Conservation (phyloP, 2,797 vertebrate genomes). For the Gadopsis bispinosus region DNA sequence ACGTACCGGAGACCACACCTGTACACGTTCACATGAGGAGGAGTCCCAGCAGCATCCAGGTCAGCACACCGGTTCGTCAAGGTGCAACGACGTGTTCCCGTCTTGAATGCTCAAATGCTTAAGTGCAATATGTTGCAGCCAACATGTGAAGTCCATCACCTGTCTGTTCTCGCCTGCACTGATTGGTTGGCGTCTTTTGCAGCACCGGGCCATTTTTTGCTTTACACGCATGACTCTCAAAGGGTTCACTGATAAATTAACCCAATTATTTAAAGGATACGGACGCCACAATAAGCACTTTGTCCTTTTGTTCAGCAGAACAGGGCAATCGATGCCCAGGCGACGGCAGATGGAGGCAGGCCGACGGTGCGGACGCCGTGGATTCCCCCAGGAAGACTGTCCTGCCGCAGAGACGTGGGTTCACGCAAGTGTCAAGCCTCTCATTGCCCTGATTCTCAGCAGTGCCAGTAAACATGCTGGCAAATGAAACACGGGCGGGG, state of each 20-base stretch:
- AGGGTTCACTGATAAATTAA: not conserved
- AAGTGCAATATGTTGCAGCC: not conserved
- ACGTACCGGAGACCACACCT: slow-evolving; percentile 92
- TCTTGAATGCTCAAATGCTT: no score
- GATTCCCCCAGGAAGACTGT: slow-evolving; percentile 91
- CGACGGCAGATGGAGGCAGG: slow-evolving; percentile 79
- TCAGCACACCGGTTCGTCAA: slow-evolving; percentile 44
- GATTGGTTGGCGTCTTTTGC: not conserved
- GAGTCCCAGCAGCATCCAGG: slow-evolving; percentile 86
- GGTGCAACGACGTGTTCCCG: rapidly evolving
- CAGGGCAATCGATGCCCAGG: slow-evolving; percentile 53
- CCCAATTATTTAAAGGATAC: not conserved
- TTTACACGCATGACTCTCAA: not conserved
- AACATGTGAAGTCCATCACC: not conserved
- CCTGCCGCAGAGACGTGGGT: slow-evolving; percentile 75
- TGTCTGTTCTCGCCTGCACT: not conserved
- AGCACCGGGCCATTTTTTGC: not conserved
- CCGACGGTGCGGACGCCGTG: slow-evolving; percentile 89
- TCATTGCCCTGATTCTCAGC: not conserved
- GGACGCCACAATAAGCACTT: not conserved
- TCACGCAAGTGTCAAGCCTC: slow-evolving; percentile 86
- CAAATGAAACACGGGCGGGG: not conserved
- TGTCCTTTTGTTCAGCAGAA: slow-evolving; percentile 32
- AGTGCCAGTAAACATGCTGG: not conserved
- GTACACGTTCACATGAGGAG: slow-evolving; percentile 95